phyloP scores from a whole-genome alignment of 23 tunicate species.

The Oikopleura dioica region DNA sequence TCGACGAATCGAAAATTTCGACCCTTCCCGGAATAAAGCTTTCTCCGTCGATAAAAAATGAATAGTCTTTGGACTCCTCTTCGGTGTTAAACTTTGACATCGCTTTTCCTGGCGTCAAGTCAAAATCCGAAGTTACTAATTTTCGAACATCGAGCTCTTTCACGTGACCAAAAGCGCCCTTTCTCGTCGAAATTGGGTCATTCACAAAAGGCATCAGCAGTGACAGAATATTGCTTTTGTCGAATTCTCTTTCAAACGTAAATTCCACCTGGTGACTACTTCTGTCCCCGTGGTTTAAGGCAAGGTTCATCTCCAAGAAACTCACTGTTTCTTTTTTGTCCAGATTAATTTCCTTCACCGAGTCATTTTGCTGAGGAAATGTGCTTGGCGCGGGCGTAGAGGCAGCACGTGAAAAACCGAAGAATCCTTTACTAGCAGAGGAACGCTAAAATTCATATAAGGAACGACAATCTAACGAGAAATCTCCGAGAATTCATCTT shows the following conservation, averaged over 20 bases:
- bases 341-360: no score
- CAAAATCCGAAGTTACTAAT: background rate
- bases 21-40: conserved; percentile 2
- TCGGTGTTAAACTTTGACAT: background rate
- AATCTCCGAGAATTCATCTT: no score
- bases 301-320: no score
- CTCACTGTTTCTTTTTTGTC: no score
- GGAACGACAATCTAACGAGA: no score
- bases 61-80: conserved; percentile 1
- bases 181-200: background rate
- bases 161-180: background rate
- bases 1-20: background rate
- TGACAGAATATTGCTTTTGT: background rate
- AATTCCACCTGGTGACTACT: background rate
- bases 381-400: no score
- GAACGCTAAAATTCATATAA: no score
- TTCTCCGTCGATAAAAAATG: conserved; percentile 6
- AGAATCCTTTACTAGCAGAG: no score
- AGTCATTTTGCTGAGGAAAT: no score
- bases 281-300: no score
- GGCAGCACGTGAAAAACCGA: no score
- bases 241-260: background rate
- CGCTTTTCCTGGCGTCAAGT: background rate
- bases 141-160: background rate
- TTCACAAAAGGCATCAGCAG: background rate